Conservation (phyloP, 1,140 invertebrate species). For the Polypedilum pembai region DNA sequence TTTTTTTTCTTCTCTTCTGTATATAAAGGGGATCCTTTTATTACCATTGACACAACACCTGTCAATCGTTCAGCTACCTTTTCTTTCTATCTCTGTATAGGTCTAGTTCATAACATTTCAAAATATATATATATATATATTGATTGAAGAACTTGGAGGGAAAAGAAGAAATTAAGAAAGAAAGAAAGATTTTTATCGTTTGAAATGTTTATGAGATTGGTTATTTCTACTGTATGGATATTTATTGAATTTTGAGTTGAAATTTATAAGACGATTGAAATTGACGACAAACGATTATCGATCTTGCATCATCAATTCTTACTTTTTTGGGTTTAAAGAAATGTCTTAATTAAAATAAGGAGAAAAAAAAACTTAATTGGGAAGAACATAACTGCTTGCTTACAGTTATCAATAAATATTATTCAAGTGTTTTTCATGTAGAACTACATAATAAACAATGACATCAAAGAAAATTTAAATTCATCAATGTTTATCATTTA, state of each 20-base stretch:
- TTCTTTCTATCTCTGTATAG: background rate
- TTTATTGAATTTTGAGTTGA: slow-evolving; percentile 12
- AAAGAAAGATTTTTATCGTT: background rate
- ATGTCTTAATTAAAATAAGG: slow-evolving; percentile 3
- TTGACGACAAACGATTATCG: slow-evolving; percentile 15
- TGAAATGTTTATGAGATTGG: slow-evolving; percentile 17
- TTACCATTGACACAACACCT: background rate
- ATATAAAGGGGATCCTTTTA: background rate
- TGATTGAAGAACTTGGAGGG: background rate
- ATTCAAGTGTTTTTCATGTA: too few relatives aligned
- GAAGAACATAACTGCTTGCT: too few relatives aligned
- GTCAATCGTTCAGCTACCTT: slow-evolving; percentile 24
- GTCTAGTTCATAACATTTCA: background rate
- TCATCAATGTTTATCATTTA: too few relatives aligned
- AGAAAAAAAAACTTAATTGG: background rate
- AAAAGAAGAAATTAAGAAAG: background rate
- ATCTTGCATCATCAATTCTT: background rate
- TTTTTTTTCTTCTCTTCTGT: background rate
- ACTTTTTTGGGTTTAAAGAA: background rate
- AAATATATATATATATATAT: too few relatives aligned
- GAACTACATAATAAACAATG: too few relatives aligned
- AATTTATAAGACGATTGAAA: background rate
- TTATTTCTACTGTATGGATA: background rate
- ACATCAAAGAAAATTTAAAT: too few relatives aligned
- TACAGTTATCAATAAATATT: too few relatives aligned